phyloP scores from a whole-genome alignment of 1,140 invertebrate species.

The Campoletis sonorensis region DNA sequence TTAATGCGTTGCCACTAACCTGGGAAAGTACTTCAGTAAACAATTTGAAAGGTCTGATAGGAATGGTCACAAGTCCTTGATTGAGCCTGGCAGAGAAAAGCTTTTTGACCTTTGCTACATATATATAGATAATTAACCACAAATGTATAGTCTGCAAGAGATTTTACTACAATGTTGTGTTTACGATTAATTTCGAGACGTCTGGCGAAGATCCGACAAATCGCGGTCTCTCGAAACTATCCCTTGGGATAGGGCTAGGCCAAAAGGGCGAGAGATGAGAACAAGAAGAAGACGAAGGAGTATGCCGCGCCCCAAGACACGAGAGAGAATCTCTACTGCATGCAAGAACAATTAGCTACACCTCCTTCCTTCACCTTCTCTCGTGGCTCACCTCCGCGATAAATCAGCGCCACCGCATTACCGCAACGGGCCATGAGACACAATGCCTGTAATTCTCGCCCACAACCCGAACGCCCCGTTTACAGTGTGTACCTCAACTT shows the following conservation, averaged over 20 bases:
- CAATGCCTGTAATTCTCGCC: conserved; percentile 73
- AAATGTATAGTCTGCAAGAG: too few relatives aligned
- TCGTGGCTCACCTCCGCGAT: conserved; percentile 70
- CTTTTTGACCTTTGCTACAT: too few relatives aligned
- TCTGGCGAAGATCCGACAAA: conserved; percentile 1
- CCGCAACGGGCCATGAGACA: conserved; percentile 65
- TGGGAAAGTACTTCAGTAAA: conserved; percentile 6
- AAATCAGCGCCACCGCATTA: conserved; percentile 72
- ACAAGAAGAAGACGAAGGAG: conserved; percentile 46
- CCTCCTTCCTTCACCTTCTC: conserved; percentile 57
- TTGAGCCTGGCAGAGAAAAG: too few relatives aligned
- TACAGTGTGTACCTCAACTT: conserved; percentile 3
- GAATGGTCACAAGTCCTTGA: background rate
- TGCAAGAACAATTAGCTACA: conserved; percentile 74
- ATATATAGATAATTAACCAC: too few relatives aligned
- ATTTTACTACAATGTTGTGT: background rate
- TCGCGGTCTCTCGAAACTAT: background rate
- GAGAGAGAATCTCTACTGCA: conserved; percentile 62
- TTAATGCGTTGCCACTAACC: background rate
- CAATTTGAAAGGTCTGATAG: background rate
- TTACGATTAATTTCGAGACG: conserved; percentile 11
- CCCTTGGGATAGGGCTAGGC: background rate
- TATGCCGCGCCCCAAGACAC: conserved; percentile 56
- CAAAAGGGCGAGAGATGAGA: background rate
- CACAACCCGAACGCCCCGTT: conserved; percentile 53